Base-by-base conservation (phyloP, 2,888 invertebrate genomes). In the Polylopha cassiicola region DNA sequence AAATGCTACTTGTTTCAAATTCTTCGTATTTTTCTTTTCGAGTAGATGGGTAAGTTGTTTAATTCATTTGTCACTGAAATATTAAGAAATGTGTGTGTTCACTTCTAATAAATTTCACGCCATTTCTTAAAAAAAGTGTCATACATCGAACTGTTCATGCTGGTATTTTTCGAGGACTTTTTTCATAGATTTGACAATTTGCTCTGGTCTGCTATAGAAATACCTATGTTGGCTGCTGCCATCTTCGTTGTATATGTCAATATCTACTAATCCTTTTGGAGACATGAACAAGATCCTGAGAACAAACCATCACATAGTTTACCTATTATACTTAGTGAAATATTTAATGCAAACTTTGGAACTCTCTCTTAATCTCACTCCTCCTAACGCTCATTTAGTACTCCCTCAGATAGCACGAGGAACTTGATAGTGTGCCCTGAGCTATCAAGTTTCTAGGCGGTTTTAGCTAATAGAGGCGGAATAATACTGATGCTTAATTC, bases 201-300 rank as follows among this genome's bases (percentile, higher is more conserved):
- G 85, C 37, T 80, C 73, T 1, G 87, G 79, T 53, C 65, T 71
- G 46, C 73, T 85, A 62, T 88, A 88, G 66, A 87, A 88, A 56
- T 86, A 89, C 47, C 88, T 88, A 58, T 89, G 87, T 36, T 89
- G 84, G 8, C 68, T 74, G 61, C 87, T 87, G 3, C 88, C 88
- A 6, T 85, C 80, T 52, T 87, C 87, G 64, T 91, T 90, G 51
- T 71, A 85, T 10, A 89, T 84, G 7, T 88, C 86, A 3, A 66
- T 54, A 54, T 88, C 84, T 1, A 90, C 81, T 9, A 70, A 52
- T 0, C 90, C 90, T 36, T 75, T 66, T 6, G 89, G 81, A 41
- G 87, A 85, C 39, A 90, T 72, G 65, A 91, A 91, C 14, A 91
- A 68, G 20, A 91, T 89, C 54, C 91, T 87, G 63, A 2, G 57